Evolutionary conservation across 92 coral and sea anemone genomes (phyloP).

Genomic region (Palythoa caribaeorum): DNA sequence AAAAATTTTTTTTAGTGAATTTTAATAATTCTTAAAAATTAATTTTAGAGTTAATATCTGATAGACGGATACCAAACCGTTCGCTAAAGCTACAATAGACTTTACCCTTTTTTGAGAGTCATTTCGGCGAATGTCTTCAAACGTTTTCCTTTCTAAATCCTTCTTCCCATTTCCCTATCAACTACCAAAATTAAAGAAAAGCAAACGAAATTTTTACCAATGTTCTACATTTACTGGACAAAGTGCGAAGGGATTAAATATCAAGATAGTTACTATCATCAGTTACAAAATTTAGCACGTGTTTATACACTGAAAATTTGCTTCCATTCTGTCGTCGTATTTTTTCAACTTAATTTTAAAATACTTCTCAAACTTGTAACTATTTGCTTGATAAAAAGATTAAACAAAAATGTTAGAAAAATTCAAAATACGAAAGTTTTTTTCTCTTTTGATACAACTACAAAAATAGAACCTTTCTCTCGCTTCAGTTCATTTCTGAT

Average conservation of each 20-base stretch:
- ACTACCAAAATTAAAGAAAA: too few species aligned
- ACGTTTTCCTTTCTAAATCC: too few species aligned
- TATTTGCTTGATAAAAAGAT: background rate
- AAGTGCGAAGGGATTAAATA: background rate
- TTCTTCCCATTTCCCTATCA: too few species aligned
- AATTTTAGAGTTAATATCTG: too few species aligned
- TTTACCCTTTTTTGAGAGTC: too few species aligned
- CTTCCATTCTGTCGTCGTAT: background rate
- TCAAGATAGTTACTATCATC: background rate
- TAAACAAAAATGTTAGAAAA: background rate
- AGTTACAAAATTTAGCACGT: background rate
- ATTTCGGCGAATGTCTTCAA: too few species aligned
- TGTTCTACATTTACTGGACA: too few species aligned
- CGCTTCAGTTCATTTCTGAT: background rate
- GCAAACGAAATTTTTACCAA: too few species aligned
- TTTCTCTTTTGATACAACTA: background rate
- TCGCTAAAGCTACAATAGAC: too few species aligned
- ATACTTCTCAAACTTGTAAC: constrained; percentile 6
- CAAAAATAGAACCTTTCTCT: constrained; percentile 16
- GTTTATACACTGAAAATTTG: background rate
- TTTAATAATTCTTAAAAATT: too few species aligned
- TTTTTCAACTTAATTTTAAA: background rate
- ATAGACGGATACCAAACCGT: too few species aligned
- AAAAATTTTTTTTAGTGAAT: too few species aligned
- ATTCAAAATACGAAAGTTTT: constrained; percentile 6